Percentiles rank a stretch among this genome's conserved stretches.
phyloP scores from a whole-genome alignment of 2,888 invertebrate species.

The Amblyjoppa proteus region DNA sequence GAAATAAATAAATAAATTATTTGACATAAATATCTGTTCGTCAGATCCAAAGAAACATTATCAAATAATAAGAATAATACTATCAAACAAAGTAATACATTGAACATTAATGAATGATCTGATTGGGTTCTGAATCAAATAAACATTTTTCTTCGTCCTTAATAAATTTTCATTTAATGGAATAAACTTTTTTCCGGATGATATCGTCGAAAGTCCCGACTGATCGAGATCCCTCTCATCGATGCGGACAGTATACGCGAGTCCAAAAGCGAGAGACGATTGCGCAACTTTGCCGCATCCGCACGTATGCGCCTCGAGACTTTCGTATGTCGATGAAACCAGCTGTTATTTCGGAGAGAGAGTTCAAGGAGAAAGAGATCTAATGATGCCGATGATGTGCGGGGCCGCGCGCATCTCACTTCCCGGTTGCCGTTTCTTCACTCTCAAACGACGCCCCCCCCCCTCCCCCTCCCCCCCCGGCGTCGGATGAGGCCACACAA shows the following conservation, averaged over 20 bases:
- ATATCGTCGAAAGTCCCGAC: neutral
- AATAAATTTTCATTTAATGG: no score
- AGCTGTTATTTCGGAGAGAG: conserved; percentile 46
- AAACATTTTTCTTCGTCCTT: no score
- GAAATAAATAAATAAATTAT: no score
- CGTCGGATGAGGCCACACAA: conserved; percentile 44
- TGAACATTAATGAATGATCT: no score
- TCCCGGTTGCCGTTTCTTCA: conserved; percentile 63
- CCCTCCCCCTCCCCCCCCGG: neutral
- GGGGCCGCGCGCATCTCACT: conserved; percentile 57
- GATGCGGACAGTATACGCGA: conserved; percentile 26
- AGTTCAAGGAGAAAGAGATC: conserved; percentile 26
- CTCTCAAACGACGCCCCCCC: conserved; percentile 10
- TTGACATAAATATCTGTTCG: no score
- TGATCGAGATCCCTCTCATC: conserved; percentile 13
- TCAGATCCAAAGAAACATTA: no score
- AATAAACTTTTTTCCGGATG: no score
- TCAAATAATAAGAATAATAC: no score
- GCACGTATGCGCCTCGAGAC: conserved; percentile 22
- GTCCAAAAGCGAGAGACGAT: conserved; percentile 34
- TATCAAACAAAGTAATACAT: no score
- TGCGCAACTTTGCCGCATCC: conserved; percentile 20
- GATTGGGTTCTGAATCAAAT: no score
- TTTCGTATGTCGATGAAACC: conserved; percentile 23
- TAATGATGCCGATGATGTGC: conserved; percentile 52